phyloP scores from a whole-genome alignment of 1,140 invertebrate species.

The Eupeodes corollae region DNA sequence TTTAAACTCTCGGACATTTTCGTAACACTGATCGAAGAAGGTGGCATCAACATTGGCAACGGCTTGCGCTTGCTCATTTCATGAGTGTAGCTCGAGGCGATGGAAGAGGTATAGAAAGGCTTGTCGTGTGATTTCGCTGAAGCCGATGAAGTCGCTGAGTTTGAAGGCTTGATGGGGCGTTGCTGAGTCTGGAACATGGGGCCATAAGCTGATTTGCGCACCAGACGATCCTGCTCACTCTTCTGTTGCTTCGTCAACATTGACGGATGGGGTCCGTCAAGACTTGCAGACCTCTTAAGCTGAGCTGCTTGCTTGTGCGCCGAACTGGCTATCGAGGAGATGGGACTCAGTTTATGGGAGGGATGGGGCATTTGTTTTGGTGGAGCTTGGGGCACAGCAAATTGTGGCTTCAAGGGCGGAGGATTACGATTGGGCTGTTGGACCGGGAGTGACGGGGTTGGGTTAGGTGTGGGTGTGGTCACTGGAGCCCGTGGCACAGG shows the following conservation, averaged over 20 bases:
- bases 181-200: neutral
- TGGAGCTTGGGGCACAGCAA: conserved; percentile 21
- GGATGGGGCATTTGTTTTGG: conserved; percentile 8
- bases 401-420: conserved; percentile 10
- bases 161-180: neutral
- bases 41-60: conserved; percentile 4
- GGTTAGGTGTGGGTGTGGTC: neutral
- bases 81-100: neutral
- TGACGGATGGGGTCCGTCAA: conserved; percentile 19
- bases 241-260: conserved; percentile 14
- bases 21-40: conserved; percentile 8
- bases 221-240: conserved; percentile 9
- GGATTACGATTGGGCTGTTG: neutral
- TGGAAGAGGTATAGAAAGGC: neutral
- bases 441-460: conserved; percentile 4
- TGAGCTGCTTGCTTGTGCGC: conserved; percentile 22
- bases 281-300: conserved; percentile 22
- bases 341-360: conserved; percentile 10
- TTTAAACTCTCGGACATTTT: neutral
- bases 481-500: neutral
- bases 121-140: neutral
- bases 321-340: conserved; percentile 30
- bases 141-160: neutral
- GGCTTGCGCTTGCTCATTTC: conserved; percentile 1
- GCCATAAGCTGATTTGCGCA: conserved; percentile 6